Conservation (phyloP, 2,888 invertebrate species). For the Leptopterna dolabrata region DNA sequence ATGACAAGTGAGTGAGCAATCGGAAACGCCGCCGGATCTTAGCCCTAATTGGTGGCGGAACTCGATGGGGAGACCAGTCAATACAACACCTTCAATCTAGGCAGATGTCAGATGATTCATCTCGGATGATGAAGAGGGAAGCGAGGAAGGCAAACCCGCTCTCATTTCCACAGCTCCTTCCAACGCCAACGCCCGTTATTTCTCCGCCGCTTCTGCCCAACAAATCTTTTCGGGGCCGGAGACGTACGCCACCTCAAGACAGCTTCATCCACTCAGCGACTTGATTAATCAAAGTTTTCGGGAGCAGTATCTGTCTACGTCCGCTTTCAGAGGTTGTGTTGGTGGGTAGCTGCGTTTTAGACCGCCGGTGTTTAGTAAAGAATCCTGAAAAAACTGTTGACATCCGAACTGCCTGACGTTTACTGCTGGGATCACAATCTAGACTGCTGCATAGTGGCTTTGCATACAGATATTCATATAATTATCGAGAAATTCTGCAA, state of each 20-base stretch:
- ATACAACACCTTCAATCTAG: slow-evolving; percentile 3
- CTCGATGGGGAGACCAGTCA: not conserved
- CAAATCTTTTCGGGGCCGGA: not conserved
- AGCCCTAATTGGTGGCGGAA: not conserved
- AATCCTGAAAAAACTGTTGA: too few relatives aligned
- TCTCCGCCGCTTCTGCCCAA: not conserved
- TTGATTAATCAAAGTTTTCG: slow-evolving; percentile 4
- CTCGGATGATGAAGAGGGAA: not conserved
- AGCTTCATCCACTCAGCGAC: slow-evolving; percentile 1
- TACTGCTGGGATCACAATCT: too few relatives aligned
- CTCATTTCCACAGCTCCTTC: not conserved
- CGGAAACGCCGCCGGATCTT: not conserved
- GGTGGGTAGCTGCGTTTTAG: too few relatives aligned
- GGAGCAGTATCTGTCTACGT: not conserved
- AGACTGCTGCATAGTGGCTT: too few relatives aligned
- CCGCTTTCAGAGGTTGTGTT: not conserved
- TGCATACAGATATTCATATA: too few relatives aligned
- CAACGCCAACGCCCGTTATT: not conserved
- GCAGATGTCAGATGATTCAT: slow-evolving; percentile 2
- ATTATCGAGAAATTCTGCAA: too few relatives aligned
- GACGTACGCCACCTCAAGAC: not conserved
- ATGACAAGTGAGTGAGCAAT: not conserved
- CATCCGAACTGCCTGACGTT: too few relatives aligned
- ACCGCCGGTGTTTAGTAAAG: too few relatives aligned
- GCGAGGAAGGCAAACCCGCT: not conserved